Evolutionary conservation across 2,888 invertebrate genomes (phyloP), one percentile per base, ranked within the genome.

Genomic region (Oscheius sp.): DNA sequence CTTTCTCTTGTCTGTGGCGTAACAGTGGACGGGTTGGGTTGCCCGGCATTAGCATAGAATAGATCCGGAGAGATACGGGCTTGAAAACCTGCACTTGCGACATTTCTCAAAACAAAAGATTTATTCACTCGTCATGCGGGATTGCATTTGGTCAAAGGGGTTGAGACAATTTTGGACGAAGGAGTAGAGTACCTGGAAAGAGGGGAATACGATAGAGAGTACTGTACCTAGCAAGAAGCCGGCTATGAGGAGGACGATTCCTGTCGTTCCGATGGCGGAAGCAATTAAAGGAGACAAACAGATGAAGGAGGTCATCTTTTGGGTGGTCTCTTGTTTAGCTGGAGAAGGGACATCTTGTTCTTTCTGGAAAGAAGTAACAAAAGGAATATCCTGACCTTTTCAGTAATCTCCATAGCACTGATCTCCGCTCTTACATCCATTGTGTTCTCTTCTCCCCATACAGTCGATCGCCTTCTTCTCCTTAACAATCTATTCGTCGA

Each of bases 341-440:
- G 22, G 47, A 22, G 22, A 2, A 47, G 22, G 5, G 24, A 36
- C 36, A 9, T 36, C 36, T 36, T 8, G 8, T 22, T 47, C 47
- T 24, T 47, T 47, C 24, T 47, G 20, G 3, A 24, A 5, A 3
- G 47, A 14, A 12, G 12, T 44, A 20, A 8, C 36, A 9, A 14
- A 36, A 36, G 14, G 36, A 36, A 36, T 9, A 12, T 20, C 24
- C 28, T 17, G 45, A 71, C 50, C 38, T 62, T 47, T 44, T 70
- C 70, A 62, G 73, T 64, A 50, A 79, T 75, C 45, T 80, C 80
- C 63, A 79, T 67, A 54, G 80, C 70, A 64, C 62, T 75, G 59
- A 80, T 54, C 61, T 80, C 79, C n/a, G 77, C 75, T 56, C 80
- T 69, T 24, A 80, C 80, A 62, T 80, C 80, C 49, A 80, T 65